Conservation (phyloP, 35 echinoderm and acorn worm species). For the Hemicentrotus pulcherrimus region DNA sequence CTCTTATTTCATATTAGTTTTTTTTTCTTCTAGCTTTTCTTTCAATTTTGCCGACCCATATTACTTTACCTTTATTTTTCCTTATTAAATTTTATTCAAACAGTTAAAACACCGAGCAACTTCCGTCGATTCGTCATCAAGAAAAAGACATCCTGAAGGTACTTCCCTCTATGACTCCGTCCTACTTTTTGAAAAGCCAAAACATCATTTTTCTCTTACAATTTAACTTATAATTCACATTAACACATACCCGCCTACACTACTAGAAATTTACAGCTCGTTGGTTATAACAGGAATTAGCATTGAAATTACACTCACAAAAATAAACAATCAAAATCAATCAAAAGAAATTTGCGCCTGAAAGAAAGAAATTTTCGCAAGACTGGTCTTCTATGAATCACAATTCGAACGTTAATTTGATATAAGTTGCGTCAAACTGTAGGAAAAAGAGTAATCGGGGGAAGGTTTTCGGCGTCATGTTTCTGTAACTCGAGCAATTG, state of each 20-base stretch:
- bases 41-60: not conserved
- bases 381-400: not conserved
- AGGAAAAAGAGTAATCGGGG: not conserved
- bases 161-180: not conserved
- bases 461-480: not conserved
- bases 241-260: not conserved
- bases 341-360: not conserved
- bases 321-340: constrained; percentile 14
- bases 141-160: not conserved
- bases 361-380: not conserved
- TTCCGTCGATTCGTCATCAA: not conserved
- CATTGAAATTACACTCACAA: not conserved
- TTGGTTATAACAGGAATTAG: not conserved
- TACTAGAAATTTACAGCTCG: not conserved
- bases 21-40: not conserved
- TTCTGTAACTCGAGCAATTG: not conserved
- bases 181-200: not conserved
- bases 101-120: not conserved
- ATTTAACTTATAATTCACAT: not conserved
- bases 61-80: not conserved
- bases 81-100: not conserved
- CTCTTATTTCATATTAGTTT: too few species aligned
- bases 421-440: constrained; percentile 39
- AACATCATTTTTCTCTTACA: not conserved
- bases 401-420: constrained; percentile 17